Percentiles rank a stretch among this genome's conserved stretches.
Evolutionary conservation across 2,888 invertebrate genomes (phyloP).

Genomic region (Nowickia ferox): DNA sequence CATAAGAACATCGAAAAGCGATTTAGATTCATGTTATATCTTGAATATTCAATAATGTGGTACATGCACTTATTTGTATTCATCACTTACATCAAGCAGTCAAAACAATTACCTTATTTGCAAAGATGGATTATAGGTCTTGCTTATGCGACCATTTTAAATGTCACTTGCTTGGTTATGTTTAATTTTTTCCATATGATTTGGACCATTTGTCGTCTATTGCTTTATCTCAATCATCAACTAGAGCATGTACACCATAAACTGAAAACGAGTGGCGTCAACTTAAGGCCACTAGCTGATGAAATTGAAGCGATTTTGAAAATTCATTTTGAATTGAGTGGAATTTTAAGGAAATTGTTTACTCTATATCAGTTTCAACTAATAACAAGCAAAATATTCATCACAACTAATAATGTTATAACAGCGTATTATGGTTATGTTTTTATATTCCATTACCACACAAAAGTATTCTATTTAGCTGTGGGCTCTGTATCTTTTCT

Average conservation of each 20-base stretch:
- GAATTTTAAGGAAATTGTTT: constrained; percentile 13
- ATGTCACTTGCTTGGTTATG: constrained; percentile 14
- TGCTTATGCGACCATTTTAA: not conserved
- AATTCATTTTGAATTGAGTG: constrained; percentile 29
- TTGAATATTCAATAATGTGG: constrained; percentile 7
- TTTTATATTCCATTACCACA: not conserved
- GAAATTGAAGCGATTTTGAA: constrained; percentile 18
- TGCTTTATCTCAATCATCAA: constrained; percentile 38
- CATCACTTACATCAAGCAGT: not conserved
- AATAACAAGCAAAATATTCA: not conserved
- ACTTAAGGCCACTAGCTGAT: not conserved
- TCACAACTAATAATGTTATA: not conserved
- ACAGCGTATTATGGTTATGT: constrained; percentile 35
- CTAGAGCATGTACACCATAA: not conserved
- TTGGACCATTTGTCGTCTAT: constrained; percentile 48
- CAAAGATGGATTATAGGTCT: constrained; percentile 4
- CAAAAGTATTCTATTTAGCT: not conserved
- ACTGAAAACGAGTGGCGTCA: not conserved
- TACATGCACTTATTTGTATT: not conserved
- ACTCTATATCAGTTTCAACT: constrained; percentile 41
- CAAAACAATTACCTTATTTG: not conserved
- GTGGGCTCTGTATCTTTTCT: constrained; percentile 22
- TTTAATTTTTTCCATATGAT: constrained; percentile 40
- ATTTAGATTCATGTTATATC: constrained; percentile 7
- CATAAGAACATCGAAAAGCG: not conserved